Evolutionary conservation across 2,797 vertebrate genomes (phyloP), one percentile per base, ranked within the genome.

Genomic region (Choloepus didactylus): DNA sequence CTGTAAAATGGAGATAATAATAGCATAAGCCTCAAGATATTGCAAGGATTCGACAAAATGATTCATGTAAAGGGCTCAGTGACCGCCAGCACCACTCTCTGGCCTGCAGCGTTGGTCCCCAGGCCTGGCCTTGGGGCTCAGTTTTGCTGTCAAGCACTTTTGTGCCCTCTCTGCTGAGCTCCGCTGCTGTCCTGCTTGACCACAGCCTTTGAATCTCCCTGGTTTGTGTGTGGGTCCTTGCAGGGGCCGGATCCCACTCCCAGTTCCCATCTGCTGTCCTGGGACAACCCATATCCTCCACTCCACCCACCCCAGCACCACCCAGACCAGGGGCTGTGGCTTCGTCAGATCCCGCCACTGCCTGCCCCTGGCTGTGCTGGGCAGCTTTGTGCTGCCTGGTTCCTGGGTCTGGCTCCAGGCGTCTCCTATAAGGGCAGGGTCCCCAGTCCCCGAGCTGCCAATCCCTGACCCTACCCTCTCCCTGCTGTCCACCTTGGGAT

Each of bases 211-310:
- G 38, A 7, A 7, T 29, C n/a, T 19, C 31, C 44, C 46, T 38
- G 7, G 38, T 0, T 23, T 0, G 2, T 6, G 25, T 12, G 60
- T 16, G 4, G 0, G 0, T 12, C 41, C 69, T 15, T 23, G 14
- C 69, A 9, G 9, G n/a, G 12, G 21, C 72, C 2, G 27, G 38
- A 18, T 44, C 54, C 44, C 46, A 46, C 38, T 27, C 66, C 46
- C 35, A 18, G 44, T 0, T 12, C 9, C 54, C 46, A 14, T 1
- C 75, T 9, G 44, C 41, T 23, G 6, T 49, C 44, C n/a, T 5
- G 62, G 49, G 75, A 62, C 44, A 62, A 56, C 31, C 44, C 44
- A 19, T 44, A 44, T 44, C 41, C 41, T 44, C 9, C 7, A 2
- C 21, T 44, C n/a, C 62, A 3, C 19, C 46, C 35, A 10, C 38